These are phyloP conservation scores for Tetragonula clypearis DNA, from an alignment of 1,140 invertebrate genomes.

Conservation along the genomic window DNA sequence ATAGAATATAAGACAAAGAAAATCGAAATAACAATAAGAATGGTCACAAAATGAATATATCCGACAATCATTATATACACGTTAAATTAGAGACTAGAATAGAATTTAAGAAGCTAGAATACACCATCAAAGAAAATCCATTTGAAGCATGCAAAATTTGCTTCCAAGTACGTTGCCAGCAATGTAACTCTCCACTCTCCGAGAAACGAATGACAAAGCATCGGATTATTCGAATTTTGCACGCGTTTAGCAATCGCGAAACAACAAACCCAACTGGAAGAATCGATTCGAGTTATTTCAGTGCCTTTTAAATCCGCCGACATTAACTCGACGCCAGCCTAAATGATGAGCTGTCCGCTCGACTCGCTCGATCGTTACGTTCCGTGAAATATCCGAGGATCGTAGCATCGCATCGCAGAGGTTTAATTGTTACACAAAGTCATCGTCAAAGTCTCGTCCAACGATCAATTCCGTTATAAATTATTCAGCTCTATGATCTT, in stretches of 20 bases:
- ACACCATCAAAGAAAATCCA: too few species aligned
- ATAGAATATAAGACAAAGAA: too few species aligned
- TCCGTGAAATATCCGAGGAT: neutral
- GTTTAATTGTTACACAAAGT: slow-evolving; percentile 28
- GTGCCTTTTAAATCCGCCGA: neutral
- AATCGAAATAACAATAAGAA: too few species aligned
- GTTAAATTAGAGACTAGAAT: too few species aligned
- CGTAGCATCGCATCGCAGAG: neutral
- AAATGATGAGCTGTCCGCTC: neutral
- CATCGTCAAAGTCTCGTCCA: neutral
- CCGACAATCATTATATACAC: too few species aligned
- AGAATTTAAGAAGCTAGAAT: too few species aligned
- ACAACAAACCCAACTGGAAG: neutral
- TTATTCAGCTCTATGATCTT: neutral
- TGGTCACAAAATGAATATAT: too few species aligned
- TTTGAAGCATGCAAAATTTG: too few species aligned
- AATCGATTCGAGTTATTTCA: neutral
- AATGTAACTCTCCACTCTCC: too few species aligned
- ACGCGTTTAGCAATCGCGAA: neutral
- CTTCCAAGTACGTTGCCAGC: too few species aligned
- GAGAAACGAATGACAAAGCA: neutral
- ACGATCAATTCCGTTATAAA: slow-evolving; percentile 8
- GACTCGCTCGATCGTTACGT: neutral
- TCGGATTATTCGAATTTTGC: neutral
- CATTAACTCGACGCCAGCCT: neutral